A percentile compares a stretch with the other conserved stretches of the same genome.
Conservation (phyloP, 2,797 vertebrate genomes). For the Megalops cyprinoides region DNA sequence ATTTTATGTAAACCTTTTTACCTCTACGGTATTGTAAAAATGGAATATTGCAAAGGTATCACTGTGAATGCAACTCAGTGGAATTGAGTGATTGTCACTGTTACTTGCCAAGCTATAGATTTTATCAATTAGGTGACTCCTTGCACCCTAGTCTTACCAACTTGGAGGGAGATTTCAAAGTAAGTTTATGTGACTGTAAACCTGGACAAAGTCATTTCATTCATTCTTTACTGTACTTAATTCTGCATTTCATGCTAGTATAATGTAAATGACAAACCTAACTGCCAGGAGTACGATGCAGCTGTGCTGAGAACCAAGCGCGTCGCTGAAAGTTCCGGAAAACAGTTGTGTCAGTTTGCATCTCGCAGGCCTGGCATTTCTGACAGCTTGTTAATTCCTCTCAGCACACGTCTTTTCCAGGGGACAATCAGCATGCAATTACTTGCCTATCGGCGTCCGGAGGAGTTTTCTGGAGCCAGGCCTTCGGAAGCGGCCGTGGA, state of each 20-base stretch:
- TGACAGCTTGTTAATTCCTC: not conserved
- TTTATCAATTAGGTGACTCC: constrained; percentile 11
- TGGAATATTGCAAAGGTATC: not conserved
- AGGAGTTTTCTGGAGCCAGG: not conserved
- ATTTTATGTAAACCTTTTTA: too few relatives aligned
- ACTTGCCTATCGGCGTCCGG: not conserved
- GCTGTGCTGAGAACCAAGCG: not conserved
- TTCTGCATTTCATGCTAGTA: constrained; percentile 11
- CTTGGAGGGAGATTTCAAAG: constrained; percentile 5
- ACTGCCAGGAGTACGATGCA: constrained; percentile 6
- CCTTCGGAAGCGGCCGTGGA: not conserved
- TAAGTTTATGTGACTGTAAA: constrained; percentile 20
- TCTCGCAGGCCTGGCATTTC: not conserved
- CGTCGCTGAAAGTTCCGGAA: not conserved
- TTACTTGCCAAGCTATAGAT: too few relatives aligned
- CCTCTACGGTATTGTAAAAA: not conserved
- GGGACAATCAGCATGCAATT: not conserved
- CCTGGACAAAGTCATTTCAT: constrained; percentile 29
- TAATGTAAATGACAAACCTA: constrained; percentile 11
- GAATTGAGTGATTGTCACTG: too few relatives aligned
- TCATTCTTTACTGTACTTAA: constrained; percentile 30
- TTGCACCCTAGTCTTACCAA: constrained; percentile 1
- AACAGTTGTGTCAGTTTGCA: too few relatives aligned
- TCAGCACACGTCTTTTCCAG: too few relatives aligned
- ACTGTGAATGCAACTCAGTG: too few relatives aligned